Percentiles rank a stretch among this genome's conserved stretches.
phyloP scores from a whole-genome alignment of 1,140 invertebrate species.

The Cepaea nemoralis region DNA sequence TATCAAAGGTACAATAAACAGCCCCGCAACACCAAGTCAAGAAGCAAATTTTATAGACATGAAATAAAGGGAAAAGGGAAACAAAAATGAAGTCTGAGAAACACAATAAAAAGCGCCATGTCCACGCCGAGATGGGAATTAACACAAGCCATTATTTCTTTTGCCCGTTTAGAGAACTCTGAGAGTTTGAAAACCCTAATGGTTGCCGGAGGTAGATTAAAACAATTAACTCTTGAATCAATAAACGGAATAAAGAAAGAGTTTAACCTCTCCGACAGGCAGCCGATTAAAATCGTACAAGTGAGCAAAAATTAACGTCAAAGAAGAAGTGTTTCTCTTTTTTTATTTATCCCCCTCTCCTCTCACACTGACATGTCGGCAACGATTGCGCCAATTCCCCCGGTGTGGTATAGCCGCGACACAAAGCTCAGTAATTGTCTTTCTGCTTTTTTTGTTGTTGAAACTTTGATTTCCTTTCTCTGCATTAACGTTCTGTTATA shows the following conservation, averaged over 20 bases:
- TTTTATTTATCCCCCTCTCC: too few relatives aligned
- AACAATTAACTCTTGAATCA: slow-evolving; percentile 11
- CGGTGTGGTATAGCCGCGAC: neutral
- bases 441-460: too few relatives aligned
- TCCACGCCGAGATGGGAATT: neutral
- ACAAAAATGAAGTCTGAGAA: neutral
- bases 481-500: neutral
- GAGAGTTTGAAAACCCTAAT: neutral
- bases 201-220: slow-evolving; percentile 3
- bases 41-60: too few relatives aligned
- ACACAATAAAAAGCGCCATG: neutral
- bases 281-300: slow-evolving; percentile 16
- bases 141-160: neutral
- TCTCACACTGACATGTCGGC: neutral
- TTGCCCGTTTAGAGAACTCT: neutral
- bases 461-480: slow-evolving; percentile 5
- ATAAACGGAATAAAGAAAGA: slow-evolving; percentile 9
- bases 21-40: too few relatives aligned
- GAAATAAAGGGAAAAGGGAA: neutral
- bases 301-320: neutral
- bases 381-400: neutral
- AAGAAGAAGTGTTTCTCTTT: neutral
- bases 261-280: neutral
- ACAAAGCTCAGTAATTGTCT: neutral
- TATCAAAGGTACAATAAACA: too few relatives aligned